A percentile compares a stretch with the other conserved stretches of the same genome.
Conservation (phyloP, 2,113 vertebrate species). For the Echinops telfairi region DNA sequence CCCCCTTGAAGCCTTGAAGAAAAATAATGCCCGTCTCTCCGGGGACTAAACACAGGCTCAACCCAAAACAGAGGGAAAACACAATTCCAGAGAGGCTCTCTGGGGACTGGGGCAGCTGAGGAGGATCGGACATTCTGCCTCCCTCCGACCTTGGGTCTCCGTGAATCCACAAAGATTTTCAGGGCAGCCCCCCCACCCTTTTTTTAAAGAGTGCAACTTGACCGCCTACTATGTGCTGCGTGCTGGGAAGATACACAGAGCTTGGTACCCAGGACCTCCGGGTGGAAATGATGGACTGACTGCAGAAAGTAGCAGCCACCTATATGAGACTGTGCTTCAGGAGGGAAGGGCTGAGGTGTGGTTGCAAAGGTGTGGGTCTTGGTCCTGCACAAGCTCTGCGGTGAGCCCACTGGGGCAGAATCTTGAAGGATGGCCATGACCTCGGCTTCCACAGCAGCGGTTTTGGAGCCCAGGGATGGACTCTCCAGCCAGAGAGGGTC, state of each 20-base stretch:
- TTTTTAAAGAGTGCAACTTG: not conserved
- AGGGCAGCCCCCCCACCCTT: not conserved
- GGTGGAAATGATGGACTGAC: rapidly evolving
- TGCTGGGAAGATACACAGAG: not conserved
- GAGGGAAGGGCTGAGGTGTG: not conserved
- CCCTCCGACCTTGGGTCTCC: not conserved
- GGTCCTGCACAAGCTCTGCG: not conserved
- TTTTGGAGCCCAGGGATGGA: not conserved
- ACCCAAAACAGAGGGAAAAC: constrained; percentile 70
- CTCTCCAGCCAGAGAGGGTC: not conserved
- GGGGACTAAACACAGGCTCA: constrained; percentile 69
- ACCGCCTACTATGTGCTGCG: not conserved
- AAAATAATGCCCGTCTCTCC: constrained; percentile 55
- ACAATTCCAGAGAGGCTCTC: constrained; percentile 34
- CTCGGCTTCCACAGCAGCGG: not conserved
- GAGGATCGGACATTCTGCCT: not conserved
- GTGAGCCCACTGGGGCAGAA: not conserved
- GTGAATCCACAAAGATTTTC: not conserved
- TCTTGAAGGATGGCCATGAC: not conserved
- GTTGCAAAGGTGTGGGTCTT: not conserved
- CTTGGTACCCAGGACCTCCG: not conserved
- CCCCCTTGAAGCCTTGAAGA: constrained; percentile 72
- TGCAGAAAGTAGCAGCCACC: rapidly evolving
- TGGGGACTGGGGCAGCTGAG: not conserved
- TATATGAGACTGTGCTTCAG: too few relatives aligned